Base-by-base conservation (phyloP, 2,797 vertebrate species). In the Graptemys geographica region DNA sequence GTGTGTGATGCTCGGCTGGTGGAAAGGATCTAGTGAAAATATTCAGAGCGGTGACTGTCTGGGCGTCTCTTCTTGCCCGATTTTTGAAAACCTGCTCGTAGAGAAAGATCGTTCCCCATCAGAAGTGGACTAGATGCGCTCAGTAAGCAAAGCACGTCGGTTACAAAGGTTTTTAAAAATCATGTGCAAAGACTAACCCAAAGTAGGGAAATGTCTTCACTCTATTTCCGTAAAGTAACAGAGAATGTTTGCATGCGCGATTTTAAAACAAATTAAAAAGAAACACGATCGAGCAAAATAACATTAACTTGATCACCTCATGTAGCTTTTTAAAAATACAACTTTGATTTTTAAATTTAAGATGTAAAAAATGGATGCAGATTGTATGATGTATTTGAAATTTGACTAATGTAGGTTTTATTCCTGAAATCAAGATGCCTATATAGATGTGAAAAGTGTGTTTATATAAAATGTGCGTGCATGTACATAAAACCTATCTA, bases 231-330 rank as follows among this genome's bases (percentile, higher is more conserved):
- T 12, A 69, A 69, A 37, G 65, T 11, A 72, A 5, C 5, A 72
- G 69, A 72, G 10, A 41, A 37, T 72, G n/a, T 72, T 72, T 41
- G 69, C 9, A 72, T 10, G 41, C 10, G 19, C 69, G 21, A 41
- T 65, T 9, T 21, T 37, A 37, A 69, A 37, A 37, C 37, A 21
- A 69, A 65, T 37, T 37, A 10, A 41, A 65, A 56, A 12, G 0
- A 9, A n/a, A 57, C 18, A 79, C 5, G 7, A 57, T 0, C 31
- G 51, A 89, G 11, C 7, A 28, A 88, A 3, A 74, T n/a, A 44
- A 19, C 6, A 53, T 4, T 37, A 0, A 0, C 5, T 0, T 59
- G 91, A 18, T 8, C 37, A 51, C 3, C 1, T 1, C 27, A 51
- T 53, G 91, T 78, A n/a, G 82, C 6, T 51, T 21, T 18, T 62